Base-by-base conservation (phyloP, 1,140 invertebrate genomes). In the Caenorhabditis inopinata region DNA sequence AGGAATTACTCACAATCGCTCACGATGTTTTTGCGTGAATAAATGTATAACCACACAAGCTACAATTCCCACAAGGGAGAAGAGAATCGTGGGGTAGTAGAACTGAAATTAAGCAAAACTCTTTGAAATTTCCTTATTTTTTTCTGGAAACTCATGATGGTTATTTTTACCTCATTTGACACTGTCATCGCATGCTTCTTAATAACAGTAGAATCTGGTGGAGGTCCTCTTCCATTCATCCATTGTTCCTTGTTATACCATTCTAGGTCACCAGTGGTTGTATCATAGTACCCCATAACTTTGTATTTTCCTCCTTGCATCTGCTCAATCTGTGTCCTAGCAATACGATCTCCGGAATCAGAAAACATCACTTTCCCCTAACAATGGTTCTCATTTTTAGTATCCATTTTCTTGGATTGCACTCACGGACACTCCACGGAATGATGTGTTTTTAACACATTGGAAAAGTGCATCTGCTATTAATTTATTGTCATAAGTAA, bases 301-400 rank as follows among this genome's bases (percentile, higher is more conserved):
- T 94, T 92, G 89, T 99, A 99, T 87, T 94, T 51, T 62, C 51
- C 58, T 82, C 80, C 73, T 82, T 88, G 87, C 91, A 99, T 93
- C 90, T 99, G 97, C 89, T 99, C 97, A 81, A 99, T 95, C 90
- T 97, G 95, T 7, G 96, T 99, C 88, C 96, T 91, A n/a, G 96
- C 96, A 86, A 99, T 98, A 85, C 97, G 92, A 90, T 99, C 97
- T 84, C 97, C 97, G 90, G 95, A 94, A 45, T 90, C 88, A 0
- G 95, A 96, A 85, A 89, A 89, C 82, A 86, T 89, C 16, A 89
- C 88, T 83, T 87, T 81, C 2, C 89, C 89, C 95, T 97, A 45
- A 62, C n/a, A n/a, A n/a, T n/a, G n/a, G 23, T n/a, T 46, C 5
- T 42, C 14, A 21, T 68, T 16, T 23, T 18, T 0, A 2, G 27